Base-by-base conservation (phyloP, 1,140 invertebrate genomes). In the Zaprionus camerounensis region DNA sequence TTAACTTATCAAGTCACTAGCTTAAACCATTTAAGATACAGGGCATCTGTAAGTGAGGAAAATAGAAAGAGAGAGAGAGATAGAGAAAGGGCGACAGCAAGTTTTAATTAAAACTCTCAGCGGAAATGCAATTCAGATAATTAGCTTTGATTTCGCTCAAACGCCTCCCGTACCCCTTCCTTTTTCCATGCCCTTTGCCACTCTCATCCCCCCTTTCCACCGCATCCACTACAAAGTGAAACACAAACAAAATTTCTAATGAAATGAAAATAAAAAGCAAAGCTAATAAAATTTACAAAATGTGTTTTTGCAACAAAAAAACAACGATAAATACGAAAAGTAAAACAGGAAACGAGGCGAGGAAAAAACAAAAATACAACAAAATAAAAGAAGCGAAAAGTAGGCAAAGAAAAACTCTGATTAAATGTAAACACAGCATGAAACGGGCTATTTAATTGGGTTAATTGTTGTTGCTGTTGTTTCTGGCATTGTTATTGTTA, bases 391-490 rank as follows among this genome's bases (percentile, higher is more conserved):
- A 20, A n/a, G 15, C 31, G 17, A 28, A 41, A 15, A 46, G 34
- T 20, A 31, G 22, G 41, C 41, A 46, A 64, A 41, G 56, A 38
- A 59, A 68, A 68, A 68, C 36, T 56, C 28, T 61, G 65, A 74
- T 69, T 74, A 61, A 69, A 69, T 49, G 65, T 69, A 74, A 74
- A 69, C 63, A 72, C 64, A 59, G 56, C 55, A 73, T 62, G 56
- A 69, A 74, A 74, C 28, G 53, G 65, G 44, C 65, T 38, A 62
- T 56, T 69, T 69, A 69, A 74, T 74, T 62, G 65, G 65, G 71
- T 74, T 73, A 73, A 68, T 73, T 73, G 28, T 58, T 34, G 15
- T 44, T 57, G 36, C 22, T 62, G 17, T 9, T 53, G 17, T 53
- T 53, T 22, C 49, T 53, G 36, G 36, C 13, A 38, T 15, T 38